Base-by-base conservation (phyloP, 2,797 vertebrate genomes). In the Hipposideros larvatus region DNA sequence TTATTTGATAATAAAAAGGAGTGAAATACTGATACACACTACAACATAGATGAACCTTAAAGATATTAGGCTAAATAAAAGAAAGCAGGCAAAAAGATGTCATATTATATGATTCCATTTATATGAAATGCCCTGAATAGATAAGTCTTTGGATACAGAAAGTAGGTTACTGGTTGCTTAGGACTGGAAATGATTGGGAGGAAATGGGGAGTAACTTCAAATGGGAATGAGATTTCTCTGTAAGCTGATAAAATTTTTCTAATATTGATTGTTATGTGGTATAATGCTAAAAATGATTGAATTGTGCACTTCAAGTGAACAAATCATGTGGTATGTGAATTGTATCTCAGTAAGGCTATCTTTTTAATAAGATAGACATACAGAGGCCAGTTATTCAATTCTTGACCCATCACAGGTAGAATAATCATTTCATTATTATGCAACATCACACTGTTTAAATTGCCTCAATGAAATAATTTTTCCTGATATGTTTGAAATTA, bases 401-500 rank as follows among this genome's bases (percentile, higher is more conserved):
- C 31, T 65, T 94, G 46, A 41, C 7, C 55, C 15, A 83, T 34
- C 19, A 78, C 11, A 87, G 59, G 5, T 48, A 55, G 0, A 14
- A 75, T 53, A 55, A 19, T 41, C 70, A 26, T 96, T 87, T 41
- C n/a, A 83, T 61, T 77, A 41, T 43, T 57, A 65, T 53, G 26
- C 16, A 82, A 11, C 75, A 55, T 70, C 2, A 68, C 7, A 84
- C 22, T 37, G 41, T 70, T 79, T 71, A 65, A 26, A 57, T 26
- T 77, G 91, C 16, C 1, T 53, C 46, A 16, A 11, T 65, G 48
- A 96, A 87, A 9, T 55, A 87, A 91, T 28, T 87, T 59, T 8
- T 51, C 31, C 68, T 91, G n/a, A 70, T 21, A 48, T 71, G 46
- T 63, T 77, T 87, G 24, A 83, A 91, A 94, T 63, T 90, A 68